phyloP scores from a whole-genome alignment of 2,113 vertebrate species.

The Garra rufa region DNA sequence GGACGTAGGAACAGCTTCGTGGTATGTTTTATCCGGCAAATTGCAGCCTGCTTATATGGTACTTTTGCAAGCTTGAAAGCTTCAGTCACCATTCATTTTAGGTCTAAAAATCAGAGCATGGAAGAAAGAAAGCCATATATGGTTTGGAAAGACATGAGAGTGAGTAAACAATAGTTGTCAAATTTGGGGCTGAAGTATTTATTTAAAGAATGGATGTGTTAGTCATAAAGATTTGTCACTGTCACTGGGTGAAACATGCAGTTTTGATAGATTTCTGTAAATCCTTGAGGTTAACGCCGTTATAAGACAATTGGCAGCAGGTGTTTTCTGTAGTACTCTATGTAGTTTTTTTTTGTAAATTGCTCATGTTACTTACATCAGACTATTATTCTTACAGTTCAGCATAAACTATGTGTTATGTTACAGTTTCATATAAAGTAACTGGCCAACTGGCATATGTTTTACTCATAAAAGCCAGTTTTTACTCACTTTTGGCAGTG shows the following conservation, averaged over 20 bases:
- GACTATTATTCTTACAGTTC: neutral
- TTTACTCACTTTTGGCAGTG: neutral
- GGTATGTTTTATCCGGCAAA: too few relatives aligned
- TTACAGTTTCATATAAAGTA: neutral
- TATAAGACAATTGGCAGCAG: neutral
- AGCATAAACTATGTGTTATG: neutral
- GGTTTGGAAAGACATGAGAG: neutral
- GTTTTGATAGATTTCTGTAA: neutral
- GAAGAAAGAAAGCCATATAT: neutral
- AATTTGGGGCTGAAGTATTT: neutral
- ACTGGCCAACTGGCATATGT: neutral
- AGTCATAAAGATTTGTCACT: too few relatives aligned
- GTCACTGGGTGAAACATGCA: neutral
- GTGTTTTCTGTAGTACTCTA: neutral
- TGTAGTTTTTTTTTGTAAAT: neutral
- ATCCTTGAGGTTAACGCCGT: neutral
- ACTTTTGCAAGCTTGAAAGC: too few relatives aligned
- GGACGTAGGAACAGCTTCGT: too few relatives aligned
- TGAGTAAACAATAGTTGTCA: neutral
- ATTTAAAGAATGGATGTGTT: too few relatives aligned
- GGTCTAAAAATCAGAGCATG: neutral
- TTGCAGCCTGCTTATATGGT: too few relatives aligned
- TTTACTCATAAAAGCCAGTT: neutral
- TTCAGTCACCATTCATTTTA: neutral
- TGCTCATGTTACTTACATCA: neutral